Conservation (phyloP, 2,797 vertebrate genomes). For the Luscinia megarhynchos region DNA sequence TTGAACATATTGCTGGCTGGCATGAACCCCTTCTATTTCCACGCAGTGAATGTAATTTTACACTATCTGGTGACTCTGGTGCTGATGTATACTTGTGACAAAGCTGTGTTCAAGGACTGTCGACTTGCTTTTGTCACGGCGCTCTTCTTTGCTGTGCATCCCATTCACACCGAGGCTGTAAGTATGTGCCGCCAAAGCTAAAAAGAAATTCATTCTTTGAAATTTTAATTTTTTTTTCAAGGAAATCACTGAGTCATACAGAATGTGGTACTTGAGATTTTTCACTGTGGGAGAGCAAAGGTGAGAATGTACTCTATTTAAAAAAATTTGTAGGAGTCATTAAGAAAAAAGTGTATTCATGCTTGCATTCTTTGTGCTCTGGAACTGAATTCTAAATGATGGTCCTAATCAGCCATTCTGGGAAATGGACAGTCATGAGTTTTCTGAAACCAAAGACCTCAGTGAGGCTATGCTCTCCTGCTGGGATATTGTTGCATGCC, state of each 20-base stretch:
- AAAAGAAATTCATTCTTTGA: neutral
- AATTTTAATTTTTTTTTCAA: neutral
- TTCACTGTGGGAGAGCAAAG: neutral
- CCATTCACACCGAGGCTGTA: constrained; percentile 95
- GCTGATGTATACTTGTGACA: constrained; percentile 89
- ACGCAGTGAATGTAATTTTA: constrained; percentile 88
- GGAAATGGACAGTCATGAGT: neutral
- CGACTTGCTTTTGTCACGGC: constrained; percentile 87
- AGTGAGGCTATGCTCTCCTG: neutral
- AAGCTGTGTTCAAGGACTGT: constrained; percentile 84
- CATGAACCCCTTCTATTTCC: constrained; percentile 91
- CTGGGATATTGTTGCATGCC: constrained; percentile 19
- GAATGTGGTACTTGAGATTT: neutral
- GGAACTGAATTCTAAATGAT: constrained; percentile 23
- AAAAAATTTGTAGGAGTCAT: neutral
- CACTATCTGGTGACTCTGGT: constrained; percentile 89
- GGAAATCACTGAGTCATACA: neutral
- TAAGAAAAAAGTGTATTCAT: neutral
- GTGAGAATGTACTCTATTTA: neutral
- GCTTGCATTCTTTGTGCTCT: neutral
- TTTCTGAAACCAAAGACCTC: neutral
- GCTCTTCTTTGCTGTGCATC: constrained; percentile 91
- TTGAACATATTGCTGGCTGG: constrained; percentile 90
- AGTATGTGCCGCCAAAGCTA: constrained; percentile 71
- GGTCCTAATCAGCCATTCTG: neutral